Evolutionary conservation across 2,888 invertebrate species (phyloP), one percentile per base, ranked within the genome.

Genomic region (Reticulitermes lucifugus): DNA sequence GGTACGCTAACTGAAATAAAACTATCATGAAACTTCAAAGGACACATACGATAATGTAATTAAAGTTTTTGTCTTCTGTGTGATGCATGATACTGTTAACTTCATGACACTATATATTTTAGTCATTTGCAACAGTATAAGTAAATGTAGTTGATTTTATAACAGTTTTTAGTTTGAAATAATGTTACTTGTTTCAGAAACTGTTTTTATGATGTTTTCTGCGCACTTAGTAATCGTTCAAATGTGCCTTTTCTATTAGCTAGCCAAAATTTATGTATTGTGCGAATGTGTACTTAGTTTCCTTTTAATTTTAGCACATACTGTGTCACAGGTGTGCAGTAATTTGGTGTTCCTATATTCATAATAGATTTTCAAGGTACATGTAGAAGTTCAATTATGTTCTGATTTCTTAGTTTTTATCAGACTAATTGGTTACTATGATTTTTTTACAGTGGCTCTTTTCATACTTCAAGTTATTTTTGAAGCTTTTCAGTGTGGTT

Each of bases 341-440:
- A 25, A 65, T 65, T 65, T 65, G 65, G 65, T 55, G 65, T 65
- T 65, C 65, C 65, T 65, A 65, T 65, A 65, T 65, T 65, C 25
- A n/a, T 65, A n/a, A 65, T 65, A 65, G 6, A 65, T 25, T 65
- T 65, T 65, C 65, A 65, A 65, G 25, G n/a, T 65, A 25, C n/a
- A 25, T 65, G 65, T 65, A 25, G n/a, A 65, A 65, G 4, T 65
- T 65, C 65, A 65, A 14, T 25, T n/a, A n/a, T 65, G 55, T 55
- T 55, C 55, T 18, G 14, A 18, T 55, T 55, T 55, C 55, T 14
- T 18, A 55, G 51, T 55, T 55, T 55, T 9, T 55, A 55, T 55
- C 55, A 55, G 14, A 55, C 18, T 55, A 55, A 55, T 55, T 18
- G 14, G 18, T 55, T 18, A 5, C 55, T 55, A 55, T 55, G 55